Evolutionary conservation across 2,113 vertebrate species (phyloP).

Genomic region (Pagrus major): DNA sequence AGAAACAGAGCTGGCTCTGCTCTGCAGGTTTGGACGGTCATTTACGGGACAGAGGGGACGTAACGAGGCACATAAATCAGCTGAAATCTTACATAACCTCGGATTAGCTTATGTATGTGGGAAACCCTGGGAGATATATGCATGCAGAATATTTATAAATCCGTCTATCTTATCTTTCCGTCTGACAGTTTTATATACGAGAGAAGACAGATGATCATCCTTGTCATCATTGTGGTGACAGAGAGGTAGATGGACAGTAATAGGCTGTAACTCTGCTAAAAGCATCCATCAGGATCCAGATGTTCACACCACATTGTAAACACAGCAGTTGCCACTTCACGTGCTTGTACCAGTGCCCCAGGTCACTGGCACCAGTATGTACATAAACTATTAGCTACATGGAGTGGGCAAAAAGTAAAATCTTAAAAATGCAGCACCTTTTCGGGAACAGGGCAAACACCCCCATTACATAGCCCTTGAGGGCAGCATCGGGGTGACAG

Average conservation of each 20-base stretch:
- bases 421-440: background rate
- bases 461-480: background rate
- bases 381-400: background rate
- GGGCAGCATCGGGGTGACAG: conserved; percentile 29
- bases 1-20: conserved; percentile 41
- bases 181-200: background rate
- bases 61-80: background rate
- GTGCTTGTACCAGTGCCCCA: background rate
- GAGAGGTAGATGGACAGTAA: background rate
- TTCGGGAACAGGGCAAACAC: background rate
- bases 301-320: background rate
- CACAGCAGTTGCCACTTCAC: background rate
- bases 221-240: background rate
- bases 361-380: background rate
- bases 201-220: background rate
- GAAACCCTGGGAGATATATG: background rate
- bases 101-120: background rate
- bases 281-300: background rate
- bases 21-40: conserved; percentile 15
- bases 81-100: background rate
- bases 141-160: background rate
- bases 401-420: background rate
- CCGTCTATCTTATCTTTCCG: background rate
- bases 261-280: background rate
- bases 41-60: background rate